Percentiles rank a stretch among this genome's conserved stretches.
These are phyloP conservation scores for Pyrgus malvae DNA, from an alignment of 2,888 invertebrate species.

Conservation along the genomic window DNA sequence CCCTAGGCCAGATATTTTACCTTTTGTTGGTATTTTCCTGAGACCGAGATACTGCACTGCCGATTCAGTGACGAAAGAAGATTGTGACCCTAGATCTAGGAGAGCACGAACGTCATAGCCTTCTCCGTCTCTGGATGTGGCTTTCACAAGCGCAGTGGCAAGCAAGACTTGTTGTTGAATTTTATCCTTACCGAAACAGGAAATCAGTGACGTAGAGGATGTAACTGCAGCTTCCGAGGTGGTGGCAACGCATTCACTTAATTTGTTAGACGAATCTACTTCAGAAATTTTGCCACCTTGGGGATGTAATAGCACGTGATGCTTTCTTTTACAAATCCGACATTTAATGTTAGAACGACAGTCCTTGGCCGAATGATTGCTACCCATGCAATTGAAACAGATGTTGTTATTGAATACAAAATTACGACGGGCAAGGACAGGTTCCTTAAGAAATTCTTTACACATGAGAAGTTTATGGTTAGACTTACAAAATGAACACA, in stretches of 20 bases:
- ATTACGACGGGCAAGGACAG: neutral
- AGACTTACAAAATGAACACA: neutral
- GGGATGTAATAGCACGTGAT: conserved; percentile 1
- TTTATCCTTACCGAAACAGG: neutral
- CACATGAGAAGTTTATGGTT: neutral
- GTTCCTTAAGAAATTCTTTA: neutral
- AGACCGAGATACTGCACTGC: conserved; percentile 29
- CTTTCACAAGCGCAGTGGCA: conserved; percentile 34
- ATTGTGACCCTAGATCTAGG: conserved; percentile 38
- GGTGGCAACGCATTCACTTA: neutral
- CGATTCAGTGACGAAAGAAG: conserved; percentile 35
- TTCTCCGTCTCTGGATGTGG: conserved; percentile 24
- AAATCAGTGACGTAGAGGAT: neutral
- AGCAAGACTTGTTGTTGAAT: conserved; percentile 10
- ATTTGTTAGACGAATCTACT: neutral
- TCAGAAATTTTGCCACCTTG: neutral
- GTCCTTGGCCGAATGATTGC: conserved; percentile 9
- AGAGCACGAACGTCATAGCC: conserved; percentile 30
- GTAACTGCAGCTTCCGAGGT: neutral
- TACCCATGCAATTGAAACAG: conserved; percentile 12
- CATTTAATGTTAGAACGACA: neutral
- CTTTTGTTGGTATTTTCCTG: conserved; percentile 13
- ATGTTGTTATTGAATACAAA: conserved; percentile 1
- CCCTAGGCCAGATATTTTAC: conserved; percentile 13
- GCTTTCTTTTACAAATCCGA: neutral